These are phyloP conservation scores for Lobophora halterata DNA, from an alignment of 2,888 invertebrate genomes.

Conservation along the genomic window DNA sequence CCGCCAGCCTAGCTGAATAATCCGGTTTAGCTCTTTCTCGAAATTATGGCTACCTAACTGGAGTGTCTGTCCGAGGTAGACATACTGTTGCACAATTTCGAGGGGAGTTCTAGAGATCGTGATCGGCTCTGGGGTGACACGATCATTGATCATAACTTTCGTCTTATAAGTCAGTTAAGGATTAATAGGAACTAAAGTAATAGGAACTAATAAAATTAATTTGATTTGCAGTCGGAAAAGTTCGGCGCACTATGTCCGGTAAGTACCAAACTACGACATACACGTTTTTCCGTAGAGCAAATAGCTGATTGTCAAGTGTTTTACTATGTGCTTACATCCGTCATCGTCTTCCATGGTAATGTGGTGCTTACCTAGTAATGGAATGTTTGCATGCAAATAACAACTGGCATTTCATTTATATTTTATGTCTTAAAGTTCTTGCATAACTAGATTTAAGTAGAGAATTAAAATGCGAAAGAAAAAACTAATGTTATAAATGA, in stretches of 20 bases:
- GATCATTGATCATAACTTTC: too few relatives aligned
- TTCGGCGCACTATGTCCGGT: conserved; percentile 67
- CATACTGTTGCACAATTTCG: too few relatives aligned
- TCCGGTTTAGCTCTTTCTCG: too few relatives aligned
- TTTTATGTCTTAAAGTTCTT: conserved; percentile 1
- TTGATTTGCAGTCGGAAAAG: conserved; percentile 52
- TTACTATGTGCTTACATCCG: conserved; percentile 20
- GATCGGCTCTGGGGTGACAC: too few relatives aligned
- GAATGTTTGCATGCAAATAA: conserved; percentile 26
- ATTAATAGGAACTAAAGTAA: background rate
- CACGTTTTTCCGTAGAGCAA: conserved; percentile 25
- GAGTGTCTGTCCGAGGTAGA: too few relatives aligned
- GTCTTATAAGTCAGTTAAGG: too few relatives aligned
- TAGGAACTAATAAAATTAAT: conserved; percentile 3
- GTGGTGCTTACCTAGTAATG: conserved; percentile 20
- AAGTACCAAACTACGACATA: conserved; percentile 37
- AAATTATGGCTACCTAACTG: too few relatives aligned
- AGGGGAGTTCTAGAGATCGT: too few relatives aligned
- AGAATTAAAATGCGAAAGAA: too few relatives aligned
- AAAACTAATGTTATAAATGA: too few relatives aligned
- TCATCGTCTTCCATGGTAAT: conserved; percentile 18
- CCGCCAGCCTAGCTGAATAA: too few relatives aligned
- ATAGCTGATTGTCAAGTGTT: conserved; percentile 33
- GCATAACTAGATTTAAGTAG: background rate
- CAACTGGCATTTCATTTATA: conserved; percentile 19